phyloP scores from a whole-genome alignment of 2,888 invertebrate species.

The Lathronympha strigana region DNA sequence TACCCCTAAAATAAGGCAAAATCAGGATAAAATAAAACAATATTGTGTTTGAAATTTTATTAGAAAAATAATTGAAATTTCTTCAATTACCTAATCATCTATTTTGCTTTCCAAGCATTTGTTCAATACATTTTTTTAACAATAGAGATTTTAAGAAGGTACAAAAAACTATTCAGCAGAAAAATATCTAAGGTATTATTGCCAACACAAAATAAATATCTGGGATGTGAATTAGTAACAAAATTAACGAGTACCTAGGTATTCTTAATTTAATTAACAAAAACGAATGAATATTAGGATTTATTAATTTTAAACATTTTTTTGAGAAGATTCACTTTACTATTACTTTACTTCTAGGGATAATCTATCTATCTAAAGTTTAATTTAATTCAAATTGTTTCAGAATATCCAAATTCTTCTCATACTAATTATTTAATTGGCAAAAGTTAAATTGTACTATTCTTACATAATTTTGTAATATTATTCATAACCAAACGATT shows the following conservation, averaged over 20 bases:
- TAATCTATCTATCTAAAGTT: constrained; percentile 28
- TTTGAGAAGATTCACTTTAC: constrained; percentile 23
- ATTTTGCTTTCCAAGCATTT: constrained; percentile 70
- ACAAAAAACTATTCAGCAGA: constrained; percentile 7
- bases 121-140: constrained; percentile 15
- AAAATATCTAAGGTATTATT: constrained; percentile 21
- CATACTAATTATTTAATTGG: constrained; percentile 38
- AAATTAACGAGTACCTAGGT: too few species aligned
- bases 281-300: constrained; percentile 3
- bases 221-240: neutral
- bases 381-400: constrained; percentile 31
- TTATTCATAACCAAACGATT: constrained; percentile 15
- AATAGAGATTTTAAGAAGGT: constrained; percentile 33
- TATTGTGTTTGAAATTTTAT: constrained; percentile 60
- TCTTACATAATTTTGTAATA: constrained; percentile 19
- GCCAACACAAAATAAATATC: constrained; percentile 9
- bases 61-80: constrained; percentile 80
- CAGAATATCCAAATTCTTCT: constrained; percentile 22
- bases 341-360: constrained; percentile 18
- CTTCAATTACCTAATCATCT: constrained; percentile 56
- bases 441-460: constrained; percentile 40
- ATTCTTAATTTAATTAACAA: neutral
- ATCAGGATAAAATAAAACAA: constrained; percentile 49
- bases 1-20: neutral
- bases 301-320: constrained; percentile 13